Base-by-base conservation (phyloP, 2,888 invertebrate genomes). In the Bimastos eiseni region DNA sequence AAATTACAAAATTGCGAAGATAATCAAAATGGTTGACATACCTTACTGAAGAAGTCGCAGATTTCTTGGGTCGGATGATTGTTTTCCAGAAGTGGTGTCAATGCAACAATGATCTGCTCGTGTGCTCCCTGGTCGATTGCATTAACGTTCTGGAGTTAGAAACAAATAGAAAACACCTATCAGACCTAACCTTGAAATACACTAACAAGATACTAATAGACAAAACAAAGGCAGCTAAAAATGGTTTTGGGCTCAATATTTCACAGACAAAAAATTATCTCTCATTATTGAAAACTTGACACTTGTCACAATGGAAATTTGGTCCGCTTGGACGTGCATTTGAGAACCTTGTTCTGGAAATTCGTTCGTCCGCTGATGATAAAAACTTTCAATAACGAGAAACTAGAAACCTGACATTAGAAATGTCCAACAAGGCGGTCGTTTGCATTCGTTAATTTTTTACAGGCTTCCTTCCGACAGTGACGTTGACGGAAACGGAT, bases 11-110 rank as follows among this genome's bases (percentile, higher is more conserved):
- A 15, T 24, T 86, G 88, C 8, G 8, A 70, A 70, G 70, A 70
- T n/a, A n/a, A 70, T n/a, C n/a, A 44, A 30, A n/a, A 15, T 83
- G 44, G 36, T 33, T 30, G 41, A 92, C 93, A 93, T 92, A 95
- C 95, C 94, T 94, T 95, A 92, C 95, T 95, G 93, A 97, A 96
- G 92, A 96, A 96, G 84, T 96, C 96, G 93, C 96, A 96, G 91
- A 97, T 95, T 93, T 96, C 96, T 44, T 96, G 95, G 11, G 96
- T 96, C n/a, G 96, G 96, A 92, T 96, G 96, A 70, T 96, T 96
- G 94, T 96, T 95, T 93, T 97, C 97, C 92, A 97, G 95, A 92
- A 97, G 95, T 2, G 97, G 97, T 30, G 97, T 95, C 94, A 97
- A 95, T 90, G 95, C 94, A 70, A 95, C 94, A 86, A 96, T 95